Evolutionary conservation across 2,888 invertebrate species (phyloP).

Genomic region (Microctonus hyperodae): DNA sequence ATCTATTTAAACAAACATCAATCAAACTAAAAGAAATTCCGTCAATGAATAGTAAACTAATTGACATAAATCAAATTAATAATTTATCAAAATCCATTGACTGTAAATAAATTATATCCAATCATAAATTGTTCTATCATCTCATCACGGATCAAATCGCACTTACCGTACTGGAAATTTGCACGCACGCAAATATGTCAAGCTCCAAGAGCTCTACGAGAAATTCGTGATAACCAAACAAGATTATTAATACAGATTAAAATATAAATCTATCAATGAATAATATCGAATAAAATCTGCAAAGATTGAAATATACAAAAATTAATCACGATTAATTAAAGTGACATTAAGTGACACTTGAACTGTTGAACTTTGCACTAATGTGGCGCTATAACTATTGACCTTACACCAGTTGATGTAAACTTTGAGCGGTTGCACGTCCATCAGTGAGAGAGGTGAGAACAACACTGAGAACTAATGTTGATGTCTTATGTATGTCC

Average conservation of each 20-base stretch:
- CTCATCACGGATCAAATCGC: conserved; percentile 30
- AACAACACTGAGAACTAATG: conserved; percentile 56
- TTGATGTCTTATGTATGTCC: conserved; percentile 35
- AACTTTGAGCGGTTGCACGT: conserved; percentile 43
- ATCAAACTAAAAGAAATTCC: conserved; percentile 10
- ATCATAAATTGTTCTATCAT: conserved; percentile 31
- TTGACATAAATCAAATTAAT: conserved; percentile 23
- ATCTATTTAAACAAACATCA: neutral
- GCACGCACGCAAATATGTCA: conserved; percentile 6
- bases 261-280: no score
- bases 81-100: conserved; percentile 28
- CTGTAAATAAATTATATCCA: conserved; percentile 26
- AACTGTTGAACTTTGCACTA: neutral
- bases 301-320: neutral
- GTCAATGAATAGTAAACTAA: conserved; percentile 16
- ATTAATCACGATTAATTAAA: conserved; percentile 9
- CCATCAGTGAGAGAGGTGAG: conserved; percentile 56
- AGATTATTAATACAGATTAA: neutral
- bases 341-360: conserved; percentile 10
- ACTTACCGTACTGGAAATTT: conserved; percentile 25
- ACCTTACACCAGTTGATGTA: conserved; percentile 16
- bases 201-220: neutral
- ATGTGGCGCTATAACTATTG: neutral
- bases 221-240: neutral
- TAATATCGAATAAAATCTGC: no score